Conservation (phyloP, 2,888 invertebrate species). For the Seira musarum region DNA sequence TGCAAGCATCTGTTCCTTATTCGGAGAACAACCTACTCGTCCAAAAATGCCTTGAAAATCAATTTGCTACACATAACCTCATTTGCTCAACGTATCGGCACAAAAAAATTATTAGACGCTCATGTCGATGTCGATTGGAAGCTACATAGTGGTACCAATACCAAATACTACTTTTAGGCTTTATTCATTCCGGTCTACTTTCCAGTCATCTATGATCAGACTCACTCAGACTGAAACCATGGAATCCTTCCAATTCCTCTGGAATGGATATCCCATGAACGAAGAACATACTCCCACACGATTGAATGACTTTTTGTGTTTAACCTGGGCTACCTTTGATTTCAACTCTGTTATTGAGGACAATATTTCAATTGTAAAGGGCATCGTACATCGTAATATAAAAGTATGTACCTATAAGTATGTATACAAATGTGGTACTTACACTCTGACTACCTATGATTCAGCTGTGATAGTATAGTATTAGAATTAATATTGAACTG, state of each 20-base stretch:
- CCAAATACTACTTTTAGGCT: too few species aligned
- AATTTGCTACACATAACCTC: conserved; percentile 44
- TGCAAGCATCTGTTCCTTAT: conserved; percentile 46
- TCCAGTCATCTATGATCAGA: neutral
- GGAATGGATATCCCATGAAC: too few species aligned
- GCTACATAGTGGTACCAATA: too few species aligned
- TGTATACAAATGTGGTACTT: too few species aligned
- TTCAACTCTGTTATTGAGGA: neutral
- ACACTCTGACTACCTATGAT: too few species aligned
- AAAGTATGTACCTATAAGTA: too few species aligned
- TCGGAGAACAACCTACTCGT: conserved; percentile 4
- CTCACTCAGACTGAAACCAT: too few species aligned
- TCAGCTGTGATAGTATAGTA: too few species aligned
- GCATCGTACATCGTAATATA: too few species aligned
- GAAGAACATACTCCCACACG: too few species aligned
- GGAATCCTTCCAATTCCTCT: neutral
- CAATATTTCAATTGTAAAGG: neutral
- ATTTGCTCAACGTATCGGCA: conserved; percentile 10
- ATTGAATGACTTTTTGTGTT: neutral
- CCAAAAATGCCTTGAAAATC: conserved; percentile 34
- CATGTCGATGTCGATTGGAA: neutral
- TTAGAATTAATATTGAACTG: too few species aligned
- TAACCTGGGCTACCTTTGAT: neutral
- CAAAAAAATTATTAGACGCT: neutral
- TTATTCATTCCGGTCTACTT: neutral